A percentile compares a stretch with the other conserved stretches of the same genome.
Evolutionary conservation across 2,888 invertebrate genomes (phyloP).

Genomic region (Eupelmus urozonus): DNA sequence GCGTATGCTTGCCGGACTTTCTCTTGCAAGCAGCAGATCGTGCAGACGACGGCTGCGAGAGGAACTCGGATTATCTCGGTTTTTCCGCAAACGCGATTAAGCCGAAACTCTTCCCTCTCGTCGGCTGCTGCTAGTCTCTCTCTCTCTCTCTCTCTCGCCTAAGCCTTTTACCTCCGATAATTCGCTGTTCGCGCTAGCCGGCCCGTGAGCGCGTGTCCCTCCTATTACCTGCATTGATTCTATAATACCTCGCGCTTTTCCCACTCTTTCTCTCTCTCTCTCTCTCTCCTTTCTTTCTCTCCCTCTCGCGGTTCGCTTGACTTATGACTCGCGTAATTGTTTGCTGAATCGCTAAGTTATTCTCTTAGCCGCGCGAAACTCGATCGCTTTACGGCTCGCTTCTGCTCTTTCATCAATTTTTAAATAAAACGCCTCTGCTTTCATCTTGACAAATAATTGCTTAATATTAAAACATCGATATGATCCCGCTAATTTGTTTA

Average conservation of each 20-base stretch:
- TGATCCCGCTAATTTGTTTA: no score
- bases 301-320: slow-evolving; percentile 49
- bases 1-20: neutral
- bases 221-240: slow-evolving; percentile 51
- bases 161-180: slow-evolving; percentile 61
- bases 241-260: neutral
- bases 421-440: neutral
- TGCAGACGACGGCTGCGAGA: slow-evolving; percentile 35
- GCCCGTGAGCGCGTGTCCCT: slow-evolving; percentile 7
- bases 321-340: slow-evolving; percentile 42
- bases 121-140: no score
- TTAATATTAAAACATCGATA: neutral
- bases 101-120: slow-evolving; percentile 69
- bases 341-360: slow-evolving; percentile 44
- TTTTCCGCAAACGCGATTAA: slow-evolving; percentile 75
- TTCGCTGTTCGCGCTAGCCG: slow-evolving; percentile 58
- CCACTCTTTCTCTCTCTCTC: neutral
- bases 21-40: slow-evolving; percentile 2
- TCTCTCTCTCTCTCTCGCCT: slow-evolving; percentile 35
- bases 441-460: slow-evolving; percentile 15
- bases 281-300: slow-evolving; percentile 10
- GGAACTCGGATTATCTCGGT: slow-evolving; percentile 71
- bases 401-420: slow-evolving; percentile 41
- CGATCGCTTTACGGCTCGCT: slow-evolving; percentile 20
- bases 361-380: slow-evolving; percentile 1